Evolutionary conservation across 1,140 invertebrate genomes (phyloP), one percentile per base, ranked within the genome.

Genomic region (Ceratosolen solmsi): DNA sequence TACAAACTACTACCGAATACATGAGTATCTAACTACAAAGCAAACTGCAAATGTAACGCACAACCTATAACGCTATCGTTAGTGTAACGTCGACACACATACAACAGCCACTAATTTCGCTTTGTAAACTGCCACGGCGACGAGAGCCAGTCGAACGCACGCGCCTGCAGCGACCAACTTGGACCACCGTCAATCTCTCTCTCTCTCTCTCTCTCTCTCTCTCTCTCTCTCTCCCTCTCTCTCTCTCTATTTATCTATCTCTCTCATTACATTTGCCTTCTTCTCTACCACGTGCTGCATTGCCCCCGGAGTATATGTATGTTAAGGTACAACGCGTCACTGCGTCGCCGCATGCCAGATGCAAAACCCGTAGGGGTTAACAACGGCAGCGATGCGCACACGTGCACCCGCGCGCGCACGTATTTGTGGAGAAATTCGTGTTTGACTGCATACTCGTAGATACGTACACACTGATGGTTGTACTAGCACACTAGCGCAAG

Each of bases 361-460:
- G 38, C 75, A 77, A 77, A 25, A 36, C 54, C 36, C 73, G 51
- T 20, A 60, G 73, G 73, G 73, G n/a, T 8, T 41, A 60, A 33
- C 27, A 17, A 22, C 41, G n/a, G n/a, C 25, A 60, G 4, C 0
- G 20, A 13, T 17, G 1, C 11, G 17, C 25, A 76, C 56, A 63
- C 11, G 22, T 0, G 33, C 25, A 63, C 20, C 58, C 22, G 41
- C 3, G 36, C 22, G 41, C 5, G 41, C 5, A n/a, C n/a, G n/a
- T n/a, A n/a, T n/a, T n/a, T n/a, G n/a, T n/a, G n/a, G n/a, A n/a
- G n/a, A n/a, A n/a, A n/a, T n/a, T n/a, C n/a, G n/a, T n/a, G n/a
- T n/a, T n/a, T n/a, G n/a, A n/a, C n/a, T 46, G 30, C 27, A 9
- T 27, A 7, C 30, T 11, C 51, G 27, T 30, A 41, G 33, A 58